Conservation (phyloP, 2,797 vertebrate species). For the Mionectes olivaceus region DNA sequence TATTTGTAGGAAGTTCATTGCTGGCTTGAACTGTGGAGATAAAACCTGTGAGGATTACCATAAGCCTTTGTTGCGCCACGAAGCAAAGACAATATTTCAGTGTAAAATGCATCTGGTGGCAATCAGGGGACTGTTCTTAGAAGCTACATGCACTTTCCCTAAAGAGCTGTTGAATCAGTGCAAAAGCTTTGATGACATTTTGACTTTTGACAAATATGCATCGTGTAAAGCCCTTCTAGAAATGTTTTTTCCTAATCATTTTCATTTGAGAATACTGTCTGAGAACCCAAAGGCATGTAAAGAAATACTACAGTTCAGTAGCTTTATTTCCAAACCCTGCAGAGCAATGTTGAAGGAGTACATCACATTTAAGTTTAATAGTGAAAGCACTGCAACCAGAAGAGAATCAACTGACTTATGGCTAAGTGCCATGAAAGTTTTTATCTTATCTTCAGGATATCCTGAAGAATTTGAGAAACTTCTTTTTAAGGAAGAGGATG, state of each 20-base stretch:
- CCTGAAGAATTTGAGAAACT: constrained; percentile 78
- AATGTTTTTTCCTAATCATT: constrained; percentile 78
- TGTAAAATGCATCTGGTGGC: constrained; percentile 77
- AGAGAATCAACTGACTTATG: constrained; percentile 82
- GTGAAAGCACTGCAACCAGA: constrained; percentile 36
- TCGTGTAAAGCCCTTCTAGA: constrained; percentile 74
- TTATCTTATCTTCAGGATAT: constrained; percentile 74
- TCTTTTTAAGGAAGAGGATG: constrained; percentile 77
- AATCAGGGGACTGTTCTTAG: constrained; percentile 77
- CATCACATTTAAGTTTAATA: constrained; percentile 64
- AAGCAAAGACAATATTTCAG: constrained; percentile 73
- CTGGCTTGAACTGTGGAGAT: constrained; percentile 76
- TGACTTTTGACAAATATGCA: constrained; percentile 55
- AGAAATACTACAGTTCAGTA: constrained; percentile 68
- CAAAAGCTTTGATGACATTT: constrained; percentile 63
- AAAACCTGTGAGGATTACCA: constrained; percentile 74
- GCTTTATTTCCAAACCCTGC: constrained; percentile 43
- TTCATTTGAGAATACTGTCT: constrained; percentile 80
- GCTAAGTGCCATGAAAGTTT: constrained; percentile 77
- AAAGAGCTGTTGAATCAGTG: constrained; percentile 58
- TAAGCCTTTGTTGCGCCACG: constrained; percentile 59
- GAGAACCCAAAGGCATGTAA: constrained; percentile 75
- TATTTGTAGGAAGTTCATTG: constrained; percentile 75
- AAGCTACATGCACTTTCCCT: constrained; percentile 69
- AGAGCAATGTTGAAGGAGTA: constrained; percentile 70